Percentiles rank a stretch among this genome's conserved stretches.
These are phyloP conservation scores for Drosophila elegans DNA, from an alignment of 1,140 invertebrate species.

Conservation along the genomic window DNA sequence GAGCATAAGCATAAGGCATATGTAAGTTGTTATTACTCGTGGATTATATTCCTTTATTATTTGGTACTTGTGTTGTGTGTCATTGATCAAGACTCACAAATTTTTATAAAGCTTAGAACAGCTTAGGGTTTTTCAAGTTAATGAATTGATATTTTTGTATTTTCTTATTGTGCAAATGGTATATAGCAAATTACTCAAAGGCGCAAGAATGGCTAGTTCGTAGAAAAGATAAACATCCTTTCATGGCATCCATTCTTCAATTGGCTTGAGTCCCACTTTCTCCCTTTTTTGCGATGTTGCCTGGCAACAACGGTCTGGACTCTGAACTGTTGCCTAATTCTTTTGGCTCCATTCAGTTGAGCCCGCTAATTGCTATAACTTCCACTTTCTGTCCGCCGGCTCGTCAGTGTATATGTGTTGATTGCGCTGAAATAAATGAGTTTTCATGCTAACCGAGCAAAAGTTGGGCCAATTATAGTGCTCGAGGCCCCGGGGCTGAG, in stretches of 20 bases:
- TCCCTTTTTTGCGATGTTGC: conserved; percentile 20
- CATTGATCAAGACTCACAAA: too few relatives aligned
- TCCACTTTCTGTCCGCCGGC: conserved; percentile 25
- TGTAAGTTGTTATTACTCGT: too few relatives aligned
- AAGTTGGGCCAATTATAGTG: conserved; percentile 54
- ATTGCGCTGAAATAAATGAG: conserved; percentile 58
- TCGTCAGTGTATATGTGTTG: conserved; percentile 13
- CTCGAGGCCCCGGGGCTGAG: conserved; percentile 9
- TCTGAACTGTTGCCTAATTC: conserved; percentile 42
- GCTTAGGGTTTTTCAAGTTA: too few relatives aligned
- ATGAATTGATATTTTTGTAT: not conserved
- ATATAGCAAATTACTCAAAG: not conserved
- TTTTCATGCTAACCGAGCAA: conserved; percentile 54
- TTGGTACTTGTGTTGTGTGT: too few relatives aligned
- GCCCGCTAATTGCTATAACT: conserved; percentile 60
- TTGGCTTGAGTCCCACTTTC: conserved; percentile 15
- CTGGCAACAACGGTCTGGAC: conserved; percentile 24
- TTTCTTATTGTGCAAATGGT: not conserved
- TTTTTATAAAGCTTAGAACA: too few relatives aligned
- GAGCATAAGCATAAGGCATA: too few relatives aligned
- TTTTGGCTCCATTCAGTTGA: conserved; percentile 38
- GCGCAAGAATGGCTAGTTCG: conserved; percentile 1
- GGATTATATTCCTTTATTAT: too few relatives aligned
- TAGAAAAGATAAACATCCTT: conserved; percentile 22
- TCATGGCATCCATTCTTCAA: conserved; percentile 11